Percentiles rank a stretch among this genome's conserved stretches.
Evolutionary conservation across 2,797 vertebrate species (phyloP).

Genomic region (Sciurus vulgaris): DNA sequence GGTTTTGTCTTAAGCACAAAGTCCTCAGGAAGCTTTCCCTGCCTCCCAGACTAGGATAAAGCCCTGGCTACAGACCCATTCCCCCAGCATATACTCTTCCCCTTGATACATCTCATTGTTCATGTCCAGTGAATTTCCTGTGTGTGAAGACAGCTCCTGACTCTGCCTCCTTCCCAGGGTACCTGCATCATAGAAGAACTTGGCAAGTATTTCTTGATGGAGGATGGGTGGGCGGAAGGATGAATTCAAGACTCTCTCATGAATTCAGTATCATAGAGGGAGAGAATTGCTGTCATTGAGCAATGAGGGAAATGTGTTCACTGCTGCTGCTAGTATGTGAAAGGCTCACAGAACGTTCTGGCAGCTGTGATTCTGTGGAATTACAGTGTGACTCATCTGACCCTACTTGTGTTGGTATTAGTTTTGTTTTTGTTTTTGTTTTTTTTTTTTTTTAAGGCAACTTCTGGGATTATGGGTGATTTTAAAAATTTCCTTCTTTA

Average conservation of each 20-base stretch:
- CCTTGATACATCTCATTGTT: neutral
- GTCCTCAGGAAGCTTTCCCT: neutral
- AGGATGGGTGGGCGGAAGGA: neutral
- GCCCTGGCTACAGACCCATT: neutral
- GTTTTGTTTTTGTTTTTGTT: neutral
- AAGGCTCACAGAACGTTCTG: neutral
- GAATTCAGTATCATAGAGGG: neutral
- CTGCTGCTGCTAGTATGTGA: fast-evolving
- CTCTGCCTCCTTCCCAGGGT: neutral
- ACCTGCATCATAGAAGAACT: fast-evolving
- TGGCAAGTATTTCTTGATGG: neutral
- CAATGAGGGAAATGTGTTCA: neutral
- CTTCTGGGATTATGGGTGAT: neutral
- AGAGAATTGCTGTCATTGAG: neutral
- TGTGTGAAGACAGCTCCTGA: neutral
- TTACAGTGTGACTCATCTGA: neutral
- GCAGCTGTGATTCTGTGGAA: neutral
- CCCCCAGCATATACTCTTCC: neutral
- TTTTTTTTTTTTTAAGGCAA: neutral
- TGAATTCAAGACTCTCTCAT: neutral
- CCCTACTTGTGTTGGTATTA: neutral
- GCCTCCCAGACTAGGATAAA: neutral
- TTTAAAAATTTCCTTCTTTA: neutral
- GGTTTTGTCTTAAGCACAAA: neutral
- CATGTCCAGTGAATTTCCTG: neutral